These are phyloP conservation scores for Chunga burmeisteri DNA, from an alignment of 2,113 vertebrate genomes.

Conservation along the genomic window DNA sequence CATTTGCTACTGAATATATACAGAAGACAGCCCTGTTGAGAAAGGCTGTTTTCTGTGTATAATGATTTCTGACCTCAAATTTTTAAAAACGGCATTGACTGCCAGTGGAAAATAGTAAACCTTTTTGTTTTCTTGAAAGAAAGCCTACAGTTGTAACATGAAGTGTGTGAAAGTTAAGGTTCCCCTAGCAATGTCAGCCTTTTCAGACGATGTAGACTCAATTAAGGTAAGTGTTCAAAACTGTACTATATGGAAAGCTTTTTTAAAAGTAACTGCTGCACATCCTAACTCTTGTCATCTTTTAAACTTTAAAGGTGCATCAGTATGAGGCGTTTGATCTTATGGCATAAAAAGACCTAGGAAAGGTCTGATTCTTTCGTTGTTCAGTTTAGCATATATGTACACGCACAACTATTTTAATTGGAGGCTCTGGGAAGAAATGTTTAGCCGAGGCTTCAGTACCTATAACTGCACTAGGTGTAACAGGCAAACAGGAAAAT, in stretches of 20 bases:
- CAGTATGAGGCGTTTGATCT: neutral
- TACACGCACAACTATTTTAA: neutral
- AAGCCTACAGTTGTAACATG: neutral
- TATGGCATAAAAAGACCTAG: accelerated
- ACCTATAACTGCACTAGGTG: neutral
- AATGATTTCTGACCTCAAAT: neutral
- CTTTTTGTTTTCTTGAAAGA: neutral
- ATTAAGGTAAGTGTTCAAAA: neutral
- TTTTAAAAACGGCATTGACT: neutral
- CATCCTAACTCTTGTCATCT: neutral
- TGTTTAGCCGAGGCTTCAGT: neutral
- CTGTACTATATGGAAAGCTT: neutral
- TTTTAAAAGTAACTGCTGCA: neutral
- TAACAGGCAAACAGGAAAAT: neutral
- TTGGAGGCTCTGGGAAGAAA: neutral
- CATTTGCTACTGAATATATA: neutral
- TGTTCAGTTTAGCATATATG: neutral
- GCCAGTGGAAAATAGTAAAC: neutral
- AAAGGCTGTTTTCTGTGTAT: neutral
- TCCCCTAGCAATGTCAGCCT: neutral
- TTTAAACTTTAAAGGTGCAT: neutral
- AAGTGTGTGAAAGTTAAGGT: neutral
- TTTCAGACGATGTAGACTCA: neutral
- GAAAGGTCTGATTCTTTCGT: neutral
- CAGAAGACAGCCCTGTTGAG: neutral